Conservation (phyloP, 2,113 vertebrate species). For the Phoenicopterus ruber region DNA sequence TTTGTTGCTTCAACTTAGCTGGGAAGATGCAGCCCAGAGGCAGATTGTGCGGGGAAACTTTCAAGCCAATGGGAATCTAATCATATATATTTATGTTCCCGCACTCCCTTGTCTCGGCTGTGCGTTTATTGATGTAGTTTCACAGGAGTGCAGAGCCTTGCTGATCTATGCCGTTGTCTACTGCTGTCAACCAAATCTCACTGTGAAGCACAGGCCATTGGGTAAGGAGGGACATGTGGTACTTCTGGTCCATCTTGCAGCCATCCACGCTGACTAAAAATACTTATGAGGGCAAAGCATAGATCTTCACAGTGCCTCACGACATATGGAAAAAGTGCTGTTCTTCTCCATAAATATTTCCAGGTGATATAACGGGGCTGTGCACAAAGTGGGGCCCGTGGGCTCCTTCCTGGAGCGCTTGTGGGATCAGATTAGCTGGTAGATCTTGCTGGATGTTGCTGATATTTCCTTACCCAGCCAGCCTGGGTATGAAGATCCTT, state of each 20-base stretch:
- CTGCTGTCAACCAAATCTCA: background rate
- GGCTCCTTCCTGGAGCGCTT: background rate
- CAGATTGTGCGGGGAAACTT: background rate
- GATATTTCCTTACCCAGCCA: background rate
- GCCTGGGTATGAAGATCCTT: background rate
- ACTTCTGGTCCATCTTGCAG: background rate
- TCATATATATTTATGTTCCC: slow-evolving; percentile 5
- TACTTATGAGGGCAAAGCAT: background rate
- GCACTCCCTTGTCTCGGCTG: background rate
- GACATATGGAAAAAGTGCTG: background rate
- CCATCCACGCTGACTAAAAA: background rate
- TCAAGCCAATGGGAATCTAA: background rate
- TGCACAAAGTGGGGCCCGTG: background rate
- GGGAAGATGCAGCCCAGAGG: background rate
- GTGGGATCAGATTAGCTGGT: background rate
- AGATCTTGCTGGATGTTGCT: background rate
- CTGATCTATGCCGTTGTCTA: background rate
- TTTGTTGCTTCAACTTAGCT: background rate
- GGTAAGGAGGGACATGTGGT: background rate
- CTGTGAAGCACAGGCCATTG: background rate
- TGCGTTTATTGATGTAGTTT: background rate
- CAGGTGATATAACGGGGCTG: background rate
- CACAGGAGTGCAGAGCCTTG: background rate
- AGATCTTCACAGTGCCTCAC: background rate
- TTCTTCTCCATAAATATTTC: background rate